phyloP scores from a whole-genome alignment of 2,888 invertebrate species.

The Trichogramma evanescens region DNA sequence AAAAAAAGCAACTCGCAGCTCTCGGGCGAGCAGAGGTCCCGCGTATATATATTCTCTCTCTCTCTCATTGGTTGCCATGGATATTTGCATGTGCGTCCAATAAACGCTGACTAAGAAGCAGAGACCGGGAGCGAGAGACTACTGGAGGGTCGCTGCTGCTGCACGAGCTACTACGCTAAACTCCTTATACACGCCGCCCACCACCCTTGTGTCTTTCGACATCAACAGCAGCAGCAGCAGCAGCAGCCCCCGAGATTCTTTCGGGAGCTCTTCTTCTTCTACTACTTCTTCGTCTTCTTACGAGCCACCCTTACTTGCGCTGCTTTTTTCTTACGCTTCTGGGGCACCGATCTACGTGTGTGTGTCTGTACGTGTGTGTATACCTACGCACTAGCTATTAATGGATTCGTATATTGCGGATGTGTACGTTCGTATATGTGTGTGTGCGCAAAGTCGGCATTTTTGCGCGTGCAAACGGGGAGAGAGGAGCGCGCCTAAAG shows the following conservation, averaged over 20 bases:
- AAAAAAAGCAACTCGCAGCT: background rate
- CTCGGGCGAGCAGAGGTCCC: background rate
- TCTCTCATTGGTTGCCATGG: constrained; percentile 40
- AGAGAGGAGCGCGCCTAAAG: background rate
- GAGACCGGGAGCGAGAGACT: background rate
- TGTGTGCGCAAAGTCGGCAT: constrained; percentile 17
- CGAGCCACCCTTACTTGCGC: no score
- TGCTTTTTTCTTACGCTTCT: no score
- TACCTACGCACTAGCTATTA: background rate
- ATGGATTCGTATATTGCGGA: constrained; percentile 14
- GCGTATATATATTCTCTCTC: background rate
- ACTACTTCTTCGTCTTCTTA: background rate
- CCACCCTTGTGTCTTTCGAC: constrained; percentile 6
- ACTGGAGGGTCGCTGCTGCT: background rate
- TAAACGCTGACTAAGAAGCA: constrained; percentile 46
- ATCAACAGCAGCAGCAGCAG: no score
- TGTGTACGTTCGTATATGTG: no score
- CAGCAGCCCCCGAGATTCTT: constrained; percentile 5
- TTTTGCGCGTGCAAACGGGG: background rate
- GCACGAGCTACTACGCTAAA: constrained; percentile 36
- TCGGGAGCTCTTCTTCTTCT: background rate
- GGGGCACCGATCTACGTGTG: no score
- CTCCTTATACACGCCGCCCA: constrained; percentile 30
- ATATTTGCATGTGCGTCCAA: constrained; percentile 48
- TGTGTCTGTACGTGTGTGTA: no score